These are phyloP conservation scores for Stictonetta naevosa DNA, from an alignment of 2,113 vertebrate genomes.

Conservation along the genomic window DNA sequence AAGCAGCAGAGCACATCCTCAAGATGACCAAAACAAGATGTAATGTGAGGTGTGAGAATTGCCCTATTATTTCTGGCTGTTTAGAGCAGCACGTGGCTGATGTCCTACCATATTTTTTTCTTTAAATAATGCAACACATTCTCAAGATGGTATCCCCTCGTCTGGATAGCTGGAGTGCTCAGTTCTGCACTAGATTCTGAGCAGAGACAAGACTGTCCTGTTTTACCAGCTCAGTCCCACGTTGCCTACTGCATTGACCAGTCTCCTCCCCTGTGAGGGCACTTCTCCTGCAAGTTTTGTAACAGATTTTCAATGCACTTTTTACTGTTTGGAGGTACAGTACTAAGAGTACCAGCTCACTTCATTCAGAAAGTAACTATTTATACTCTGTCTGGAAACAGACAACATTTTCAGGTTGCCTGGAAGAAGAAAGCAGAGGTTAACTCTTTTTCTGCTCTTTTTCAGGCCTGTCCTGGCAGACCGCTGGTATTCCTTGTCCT, in stretches of 20 bases:
- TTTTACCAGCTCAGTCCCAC: neutral
- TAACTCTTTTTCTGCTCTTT: conserved; percentile 27
- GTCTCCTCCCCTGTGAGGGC: neutral
- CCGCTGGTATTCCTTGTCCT: conserved; percentile 88
- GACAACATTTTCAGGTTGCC: neutral
- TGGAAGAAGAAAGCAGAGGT: neutral
- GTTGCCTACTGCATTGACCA: neutral
- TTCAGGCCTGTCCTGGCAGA: conserved; percentile 79
- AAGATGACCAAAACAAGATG: neutral
- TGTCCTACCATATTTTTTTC: neutral
- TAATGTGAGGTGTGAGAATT: neutral
- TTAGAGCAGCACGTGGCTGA: neutral
- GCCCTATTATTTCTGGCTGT: neutral
- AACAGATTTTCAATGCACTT: neutral
- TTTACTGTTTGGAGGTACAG: neutral
- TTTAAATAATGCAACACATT: neutral
- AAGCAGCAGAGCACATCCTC: neutral
- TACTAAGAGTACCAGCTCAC: neutral
- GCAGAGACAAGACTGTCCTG: neutral
- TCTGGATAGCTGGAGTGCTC: neutral
- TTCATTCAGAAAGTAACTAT: neutral
- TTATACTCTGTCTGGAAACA: neutral
- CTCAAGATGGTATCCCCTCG: neutral
- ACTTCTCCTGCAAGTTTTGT: neutral
- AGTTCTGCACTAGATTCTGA: neutral